These are phyloP conservation scores for Epinotia ramella DNA, from an alignment of 2,888 invertebrate genomes.

Conservation along the genomic window DNA sequence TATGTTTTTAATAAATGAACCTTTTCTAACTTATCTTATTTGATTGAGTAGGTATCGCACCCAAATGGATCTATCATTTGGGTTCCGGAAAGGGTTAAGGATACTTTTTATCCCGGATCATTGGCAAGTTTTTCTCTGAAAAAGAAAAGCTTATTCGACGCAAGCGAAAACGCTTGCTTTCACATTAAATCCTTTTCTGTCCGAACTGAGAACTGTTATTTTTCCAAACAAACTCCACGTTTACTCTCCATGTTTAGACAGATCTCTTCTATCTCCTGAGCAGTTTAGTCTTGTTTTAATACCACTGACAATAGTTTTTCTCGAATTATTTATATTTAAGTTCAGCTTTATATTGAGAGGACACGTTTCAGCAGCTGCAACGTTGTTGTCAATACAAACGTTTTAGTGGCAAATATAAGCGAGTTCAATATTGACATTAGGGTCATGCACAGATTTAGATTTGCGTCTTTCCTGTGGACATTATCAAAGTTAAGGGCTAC, in stretches of 20 bases:
- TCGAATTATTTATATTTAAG: no score
- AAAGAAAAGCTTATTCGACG: conserved; percentile 11
- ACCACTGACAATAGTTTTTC: no score
- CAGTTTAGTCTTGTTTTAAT: neutral
- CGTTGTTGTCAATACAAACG: no score
- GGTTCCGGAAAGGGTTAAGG: neutral
- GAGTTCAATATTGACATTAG: no score
- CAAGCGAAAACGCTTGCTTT: neutral
- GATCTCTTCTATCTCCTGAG: neutral
- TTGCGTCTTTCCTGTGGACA: no score
- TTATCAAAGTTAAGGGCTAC: no score
- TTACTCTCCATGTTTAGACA: neutral
- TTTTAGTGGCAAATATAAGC: no score
- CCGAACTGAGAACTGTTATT: neutral
- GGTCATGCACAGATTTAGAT: no score
- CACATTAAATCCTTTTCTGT: neutral
- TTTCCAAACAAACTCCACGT: neutral
- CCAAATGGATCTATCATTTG: conserved; percentile 24
- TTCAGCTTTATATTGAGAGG: no score
- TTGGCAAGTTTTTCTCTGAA: neutral
- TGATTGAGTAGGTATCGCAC: conserved; percentile 1
- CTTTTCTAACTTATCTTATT: conserved; percentile 1
- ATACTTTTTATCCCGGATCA: conserved; percentile 11
- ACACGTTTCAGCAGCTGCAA: no score
- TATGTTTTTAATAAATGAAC: neutral